Evolutionary conservation across 2,888 invertebrate species (phyloP).

Genomic region (Psylliodes chrysocephalus): DNA sequence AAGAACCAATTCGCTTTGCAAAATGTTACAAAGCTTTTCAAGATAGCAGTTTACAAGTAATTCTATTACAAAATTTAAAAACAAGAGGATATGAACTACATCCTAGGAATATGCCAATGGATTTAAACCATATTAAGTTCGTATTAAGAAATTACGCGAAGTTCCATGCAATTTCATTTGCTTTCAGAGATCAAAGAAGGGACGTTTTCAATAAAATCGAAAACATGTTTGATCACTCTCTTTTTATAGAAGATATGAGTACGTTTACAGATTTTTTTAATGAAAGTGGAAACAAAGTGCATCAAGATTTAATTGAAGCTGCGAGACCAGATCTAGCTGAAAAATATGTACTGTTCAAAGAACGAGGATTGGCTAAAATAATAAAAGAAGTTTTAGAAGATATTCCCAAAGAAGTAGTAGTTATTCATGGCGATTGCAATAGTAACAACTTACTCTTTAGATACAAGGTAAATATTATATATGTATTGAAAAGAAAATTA

Average conservation of each 20-base stretch:
- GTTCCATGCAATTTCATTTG: slow-evolving; percentile 36
- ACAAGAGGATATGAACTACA: slow-evolving; percentile 44
- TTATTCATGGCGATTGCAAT: slow-evolving; percentile 39
- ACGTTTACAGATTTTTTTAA: neutral
- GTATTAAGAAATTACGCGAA: slow-evolving; percentile 42
- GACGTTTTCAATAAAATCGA: slow-evolving; percentile 23
- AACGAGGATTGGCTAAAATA: slow-evolving; percentile 7
- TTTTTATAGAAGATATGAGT: too few relatives aligned
- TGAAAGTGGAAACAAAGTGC: slow-evolving; percentile 1
- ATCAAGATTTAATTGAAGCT: slow-evolving; percentile 13
- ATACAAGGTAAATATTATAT: slow-evolving; percentile 34
- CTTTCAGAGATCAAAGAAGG: slow-evolving; percentile 31
- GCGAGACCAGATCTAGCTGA: slow-evolving; percentile 9
- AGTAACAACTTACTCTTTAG: slow-evolving; percentile 40
- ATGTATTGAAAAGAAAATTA: too few relatives aligned
- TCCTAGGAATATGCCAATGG: slow-evolving; percentile 45
- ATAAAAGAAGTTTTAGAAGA: slow-evolving; percentile 15
- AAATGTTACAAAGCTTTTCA: slow-evolving; percentile 37
- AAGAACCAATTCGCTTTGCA: slow-evolving; percentile 34
- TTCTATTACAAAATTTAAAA: slow-evolving; percentile 52
- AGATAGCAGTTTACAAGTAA: slow-evolving; percentile 25
- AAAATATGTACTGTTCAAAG: slow-evolving; percentile 7
- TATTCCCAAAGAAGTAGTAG: slow-evolving; percentile 17
- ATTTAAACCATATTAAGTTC: slow-evolving; percentile 49
- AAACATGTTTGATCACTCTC: neutral